Evolutionary conservation across 1,140 invertebrate genomes (phyloP).

Genomic region (Pseudomyrmex dendroicus): DNA sequence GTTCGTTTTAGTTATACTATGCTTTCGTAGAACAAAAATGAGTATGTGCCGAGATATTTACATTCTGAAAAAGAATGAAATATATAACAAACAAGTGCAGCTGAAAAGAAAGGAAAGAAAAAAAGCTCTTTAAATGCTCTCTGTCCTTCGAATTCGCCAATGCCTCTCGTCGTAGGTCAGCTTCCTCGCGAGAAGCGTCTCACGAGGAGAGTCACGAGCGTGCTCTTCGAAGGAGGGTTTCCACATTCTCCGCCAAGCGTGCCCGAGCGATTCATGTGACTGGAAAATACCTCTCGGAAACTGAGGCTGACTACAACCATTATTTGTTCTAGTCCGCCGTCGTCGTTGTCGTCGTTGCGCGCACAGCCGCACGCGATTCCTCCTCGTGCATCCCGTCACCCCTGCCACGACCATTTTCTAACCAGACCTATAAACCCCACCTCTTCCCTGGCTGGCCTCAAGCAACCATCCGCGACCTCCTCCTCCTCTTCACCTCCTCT

Average conservation of each 20-base stretch:
- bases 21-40: too few relatives aligned
- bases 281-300: constrained; percentile 81
- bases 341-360: constrained; percentile 69
- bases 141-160: background rate
- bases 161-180: constrained; percentile 9
- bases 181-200: background rate
- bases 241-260: constrained; percentile 36
- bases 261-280: constrained; percentile 68
- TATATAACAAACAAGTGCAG: too few relatives aligned
- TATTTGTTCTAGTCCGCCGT: constrained; percentile 82
- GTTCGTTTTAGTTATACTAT: background rate
- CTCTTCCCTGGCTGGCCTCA: constrained; percentile 55
- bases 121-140: background rate
- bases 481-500: constrained; percentile 16
- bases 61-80: too few relatives aligned
- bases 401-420: constrained; percentile 52
- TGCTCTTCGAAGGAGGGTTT: background rate
- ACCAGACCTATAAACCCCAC: constrained; percentile 43
- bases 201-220: constrained; percentile 17
- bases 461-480: constrained; percentile 55
- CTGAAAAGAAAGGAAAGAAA: background rate
- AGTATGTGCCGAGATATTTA: too few relatives aligned
- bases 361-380: constrained; percentile 76
- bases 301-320: constrained; percentile 82
- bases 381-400: constrained; percentile 14